Evolutionary conservation across 2,797 vertebrate species (phyloP).

Genomic region (Silurus lanzhouensis): DNA sequence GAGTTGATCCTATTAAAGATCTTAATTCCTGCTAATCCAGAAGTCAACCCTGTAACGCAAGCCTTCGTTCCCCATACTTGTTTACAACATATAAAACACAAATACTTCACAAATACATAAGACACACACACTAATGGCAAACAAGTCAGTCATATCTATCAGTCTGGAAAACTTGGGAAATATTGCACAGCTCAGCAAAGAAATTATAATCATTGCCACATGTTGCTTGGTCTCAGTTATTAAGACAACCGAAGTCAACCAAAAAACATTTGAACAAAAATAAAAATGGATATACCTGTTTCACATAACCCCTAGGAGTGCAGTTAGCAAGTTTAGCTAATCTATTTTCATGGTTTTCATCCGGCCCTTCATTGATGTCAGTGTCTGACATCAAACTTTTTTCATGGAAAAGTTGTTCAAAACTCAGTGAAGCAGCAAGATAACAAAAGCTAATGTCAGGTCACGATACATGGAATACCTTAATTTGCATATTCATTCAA

Average conservation of each 20-base stretch:
- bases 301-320: slow-evolving; percentile 58
- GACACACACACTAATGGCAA: not conserved
- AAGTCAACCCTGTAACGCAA: slow-evolving; percentile 46
- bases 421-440: not conserved
- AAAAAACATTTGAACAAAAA: too few relatives aligned
- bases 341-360: not conserved
- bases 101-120: too few relatives aligned
- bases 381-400: not conserved
- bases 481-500: not conserved
- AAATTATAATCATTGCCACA: not conserved
- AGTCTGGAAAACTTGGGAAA: not conserved
- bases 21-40: slow-evolving; percentile 71
- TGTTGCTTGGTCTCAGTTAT: not conserved
- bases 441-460: not conserved
- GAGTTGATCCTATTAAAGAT: slow-evolving; percentile 74
- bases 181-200: not conserved
- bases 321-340: slow-evolving; percentile 1
- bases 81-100: slow-evolving; percentile 10
- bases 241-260: not conserved
- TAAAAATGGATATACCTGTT: slow-evolving; percentile 62
- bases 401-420: not conserved
- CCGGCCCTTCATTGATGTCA: not conserved
- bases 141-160: not conserved
- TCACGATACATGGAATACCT: too few relatives aligned
- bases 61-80: slow-evolving; percentile 45